These are phyloP conservation scores for Peribatodes rhomboidaria DNA, from an alignment of 2,888 invertebrate species.

Conservation along the genomic window DNA sequence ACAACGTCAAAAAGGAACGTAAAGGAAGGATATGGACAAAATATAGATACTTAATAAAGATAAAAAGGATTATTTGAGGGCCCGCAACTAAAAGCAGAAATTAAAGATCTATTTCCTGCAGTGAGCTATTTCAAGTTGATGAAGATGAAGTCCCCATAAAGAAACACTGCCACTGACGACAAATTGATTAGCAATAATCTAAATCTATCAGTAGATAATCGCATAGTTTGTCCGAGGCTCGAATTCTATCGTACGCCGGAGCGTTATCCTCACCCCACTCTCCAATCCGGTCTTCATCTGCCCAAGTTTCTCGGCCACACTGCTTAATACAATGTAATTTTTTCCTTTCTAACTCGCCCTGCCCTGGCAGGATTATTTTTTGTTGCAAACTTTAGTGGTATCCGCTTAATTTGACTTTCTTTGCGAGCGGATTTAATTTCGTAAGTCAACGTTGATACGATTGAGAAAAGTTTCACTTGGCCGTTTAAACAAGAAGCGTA, in stretches of 20 bases:
- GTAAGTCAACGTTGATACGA: conserved; percentile 46
- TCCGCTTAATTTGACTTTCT: conserved; percentile 52
- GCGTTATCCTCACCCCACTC: conserved; percentile 57
- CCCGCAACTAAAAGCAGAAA: no score
- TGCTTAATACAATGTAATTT: conserved; percentile 71
- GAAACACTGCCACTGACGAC: no score
- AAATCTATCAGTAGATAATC: not conserved
- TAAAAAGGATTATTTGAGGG: no score
- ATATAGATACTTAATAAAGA: no score
- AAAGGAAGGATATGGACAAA: no score
- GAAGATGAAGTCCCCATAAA: no score
- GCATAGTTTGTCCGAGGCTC: not conserved
- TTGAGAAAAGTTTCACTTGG: conserved; percentile 41
- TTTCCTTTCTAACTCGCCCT: conserved; percentile 57
- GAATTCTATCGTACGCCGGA: conserved; percentile 13
- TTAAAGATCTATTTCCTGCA: no score
- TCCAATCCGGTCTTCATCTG: conserved; percentile 67
- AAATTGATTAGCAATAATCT: no score
- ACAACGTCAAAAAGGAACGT: no score
- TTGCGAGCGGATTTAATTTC: conserved; percentile 53
- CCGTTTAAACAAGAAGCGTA: conserved; percentile 37
- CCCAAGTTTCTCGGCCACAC: conserved; percentile 60
- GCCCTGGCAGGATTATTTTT: conserved; percentile 53
- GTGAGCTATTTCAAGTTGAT: no score
- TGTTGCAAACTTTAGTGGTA: conserved; percentile 53